Conservation (phyloP, 2,888 invertebrate genomes). For the Ptycholaimellus sp. region DNA sequence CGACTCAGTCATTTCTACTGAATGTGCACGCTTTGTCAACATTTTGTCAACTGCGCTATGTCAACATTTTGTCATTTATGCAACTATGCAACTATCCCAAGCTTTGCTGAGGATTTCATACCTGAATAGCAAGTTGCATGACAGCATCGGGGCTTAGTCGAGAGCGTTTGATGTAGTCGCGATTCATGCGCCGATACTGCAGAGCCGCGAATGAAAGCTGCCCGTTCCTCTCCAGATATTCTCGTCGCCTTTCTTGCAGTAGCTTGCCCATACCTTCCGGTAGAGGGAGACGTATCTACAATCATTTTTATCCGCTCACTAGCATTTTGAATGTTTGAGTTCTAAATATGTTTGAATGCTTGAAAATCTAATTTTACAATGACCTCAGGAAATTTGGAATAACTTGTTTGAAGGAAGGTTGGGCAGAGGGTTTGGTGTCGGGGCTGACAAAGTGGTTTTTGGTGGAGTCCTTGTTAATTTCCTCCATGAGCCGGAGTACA, state of each 20-base stretch:
- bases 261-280: too few species aligned
- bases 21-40: too few species aligned
- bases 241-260: too few species aligned
- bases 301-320: too few species aligned
- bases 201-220: slow-evolving; percentile 49
- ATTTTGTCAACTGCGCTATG: too few species aligned
- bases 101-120: slow-evolving; percentile 18
- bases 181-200: slow-evolving; percentile 50
- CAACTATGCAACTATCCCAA: background rate
- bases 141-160: slow-evolving; percentile 77
- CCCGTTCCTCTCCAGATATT: slow-evolving; percentile 42
- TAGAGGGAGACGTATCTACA: too few species aligned
- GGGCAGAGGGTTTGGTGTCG: slow-evolving; percentile 12
- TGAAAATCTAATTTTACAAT: too few species aligned
- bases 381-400: too few species aligned
- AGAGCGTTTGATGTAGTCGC: slow-evolving; percentile 52
- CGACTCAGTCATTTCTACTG: too few species aligned
- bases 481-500: slow-evolving; percentile 70
- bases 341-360: too few species aligned
- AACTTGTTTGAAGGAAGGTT: too few species aligned
- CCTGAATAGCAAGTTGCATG: slow-evolving; percentile 77
- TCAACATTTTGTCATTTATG: background rate
- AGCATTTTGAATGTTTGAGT: too few species aligned
- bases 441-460: slow-evolving; percentile 31
- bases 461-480: slow-evolving; percentile 35